phyloP scores from a whole-genome alignment of 1,140 invertebrate genomes.

The Dreissena rostriformis region DNA sequence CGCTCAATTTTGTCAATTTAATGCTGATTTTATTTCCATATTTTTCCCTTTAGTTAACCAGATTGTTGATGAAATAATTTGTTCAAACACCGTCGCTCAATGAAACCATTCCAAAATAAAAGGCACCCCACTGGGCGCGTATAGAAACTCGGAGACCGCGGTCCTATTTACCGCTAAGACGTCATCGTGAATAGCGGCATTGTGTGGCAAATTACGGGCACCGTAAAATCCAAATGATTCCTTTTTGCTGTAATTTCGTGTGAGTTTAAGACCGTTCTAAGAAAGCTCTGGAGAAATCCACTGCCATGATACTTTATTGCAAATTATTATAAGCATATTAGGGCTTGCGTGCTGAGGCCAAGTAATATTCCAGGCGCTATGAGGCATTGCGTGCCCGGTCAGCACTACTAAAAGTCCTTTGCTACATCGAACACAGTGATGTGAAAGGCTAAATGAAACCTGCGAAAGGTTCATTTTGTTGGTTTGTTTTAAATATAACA shows the following conservation, averaged over 20 bases:
- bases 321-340: slow-evolving; percentile 72
- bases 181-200: too few species aligned
- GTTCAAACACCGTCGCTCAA: slow-evolving; percentile 20
- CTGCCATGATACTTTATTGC: slow-evolving; percentile 64
- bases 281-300: slow-evolving; percentile 47
- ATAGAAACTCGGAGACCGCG: neutral
- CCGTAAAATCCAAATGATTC: slow-evolving; percentile 60
- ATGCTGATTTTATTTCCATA: slow-evolving; percentile 50
- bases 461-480: too few species aligned
- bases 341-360: slow-evolving; percentile 67
- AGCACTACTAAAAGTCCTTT: slow-evolving; percentile 14
- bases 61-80: slow-evolving; percentile 51
- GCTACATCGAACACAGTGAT: slow-evolving; percentile 27
- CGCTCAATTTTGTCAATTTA: slow-evolving; percentile 47
- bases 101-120: slow-evolving; percentile 13
- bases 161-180: neutral
- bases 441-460: too few species aligned
- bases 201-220: slow-evolving; percentile 21
- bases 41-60: slow-evolving; percentile 53
- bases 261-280: slow-evolving; percentile 60
- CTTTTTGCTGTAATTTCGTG: slow-evolving; percentile 65
- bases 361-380: too few species aligned
- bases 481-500: too few species aligned
- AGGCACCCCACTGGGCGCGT: slow-evolving; percentile 19
- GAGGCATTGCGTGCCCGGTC: too few species aligned